Base-by-base conservation (phyloP, 2,888 invertebrate genomes). In the Pandemis cinnamomeana region DNA sequence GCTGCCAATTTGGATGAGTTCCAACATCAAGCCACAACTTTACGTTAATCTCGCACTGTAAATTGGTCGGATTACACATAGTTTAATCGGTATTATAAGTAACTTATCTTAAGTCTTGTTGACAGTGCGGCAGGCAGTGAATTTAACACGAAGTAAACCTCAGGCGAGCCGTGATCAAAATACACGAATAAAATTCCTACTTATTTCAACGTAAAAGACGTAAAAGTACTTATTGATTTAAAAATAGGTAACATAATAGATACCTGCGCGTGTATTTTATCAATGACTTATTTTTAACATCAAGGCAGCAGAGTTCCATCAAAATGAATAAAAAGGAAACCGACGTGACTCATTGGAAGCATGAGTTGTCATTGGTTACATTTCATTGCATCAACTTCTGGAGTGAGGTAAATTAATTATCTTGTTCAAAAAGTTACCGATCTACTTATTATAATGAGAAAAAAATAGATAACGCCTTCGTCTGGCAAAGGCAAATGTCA, bases 1-100 rank as follows among this genome's bases (percentile, higher is more conserved):
- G 86, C 82, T 89, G 89, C 89, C 89, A 89, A 89, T 78, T 83
- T 89, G 89, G 89, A 87, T 75, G 77, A 71, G 74, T 77, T 85
- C 89, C 89, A 89, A 85, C 83, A 84, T 86, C 85, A 85, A 83
- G 83, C 79, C 77, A 78, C 78, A 80, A 83, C 78, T 83, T 83
- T 81, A 80, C 83, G 82, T 87, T 85, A 84, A 86, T 86, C 86
- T 82, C 80, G 79, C 85, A 79, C 78, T 80, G 83, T 84, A 84
- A 87, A 87, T 87, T 86, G 86, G 85, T 78, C 68, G 81, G 84
- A 86, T 88, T 86, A 73, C 60, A 60, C 48, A 86, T 85, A 84
- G 83, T 85, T 84, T 85, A 86, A 84, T 82, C 80, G 79, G 80
- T 79, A 81, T 80, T 69, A 73, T 8, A 53, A 69, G 68, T 60